These are phyloP conservation scores for Lycopodina hypogea DNA, from an alignment of 37 sponge, comb jelly and placozoan species.

Conservation along the genomic window DNA sequence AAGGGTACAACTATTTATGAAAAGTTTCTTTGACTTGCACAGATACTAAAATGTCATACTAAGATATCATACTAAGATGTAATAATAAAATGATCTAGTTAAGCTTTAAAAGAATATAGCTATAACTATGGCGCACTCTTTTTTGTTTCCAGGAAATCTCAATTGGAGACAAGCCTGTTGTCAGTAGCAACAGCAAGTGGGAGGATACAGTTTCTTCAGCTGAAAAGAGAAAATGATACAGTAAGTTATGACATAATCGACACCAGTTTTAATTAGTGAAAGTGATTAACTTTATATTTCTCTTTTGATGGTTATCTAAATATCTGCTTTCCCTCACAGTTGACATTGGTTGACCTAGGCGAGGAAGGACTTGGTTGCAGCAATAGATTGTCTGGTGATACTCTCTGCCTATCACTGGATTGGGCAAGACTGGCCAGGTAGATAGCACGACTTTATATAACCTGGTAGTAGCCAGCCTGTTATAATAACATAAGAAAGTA, in stretches of 20 bases:
- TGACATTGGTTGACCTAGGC: not conserved
- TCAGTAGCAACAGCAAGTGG: slow-evolving; percentile 39
- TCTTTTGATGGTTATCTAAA: too few species aligned
- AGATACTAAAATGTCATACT: too few species aligned
- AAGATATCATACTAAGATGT: too few species aligned
- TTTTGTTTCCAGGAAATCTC: not conserved
- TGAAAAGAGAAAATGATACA: not conserved
- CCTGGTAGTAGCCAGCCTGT: too few species aligned
- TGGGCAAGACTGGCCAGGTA: slow-evolving; percentile 35
- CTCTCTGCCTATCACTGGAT: slow-evolving; percentile 58
- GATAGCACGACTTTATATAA: not conserved
- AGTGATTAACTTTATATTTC: too few species aligned
- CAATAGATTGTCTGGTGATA: not conserved
- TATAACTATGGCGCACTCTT: too few species aligned
- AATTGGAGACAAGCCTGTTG: slow-evolving; percentile 7
- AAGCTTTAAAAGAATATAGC: too few species aligned
- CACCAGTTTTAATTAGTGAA: not conserved
- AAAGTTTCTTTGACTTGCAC: too few species aligned
- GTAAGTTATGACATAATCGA: not conserved
- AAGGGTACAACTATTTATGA: too few species aligned
- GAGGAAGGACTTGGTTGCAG: not conserved
- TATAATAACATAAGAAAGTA: too few species aligned
- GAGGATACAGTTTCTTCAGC: slow-evolving; percentile 10
- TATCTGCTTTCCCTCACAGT: not conserved
- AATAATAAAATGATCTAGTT: too few species aligned